Conservation (phyloP, 2,113 vertebrate species). For the zebrafish (Danio rerio) region GRCz12tu NC_133187.1:4240001-4240500, state of each 20-base stretch:
- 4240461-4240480: neutral
- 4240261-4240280: neutral
- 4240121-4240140: no score
- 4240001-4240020: no score
- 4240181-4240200: no score
- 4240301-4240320: neutral
- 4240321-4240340: conserved; percentile 2
- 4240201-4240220: no score
- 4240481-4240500: neutral
- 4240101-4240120: no score
- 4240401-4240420: neutral
- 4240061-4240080: no score
- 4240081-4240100: no score
- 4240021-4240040: no score
- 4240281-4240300: neutral
- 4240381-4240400: neutral
- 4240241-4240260: neutral
- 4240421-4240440: neutral
- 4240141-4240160: no score
- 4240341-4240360: conserved; percentile 31
- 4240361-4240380: neutral
- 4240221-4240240: neutral
- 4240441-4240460: neutral
- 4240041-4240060: no score
- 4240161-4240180: no score